Percentiles rank a stretch among this genome's conserved stretches.
phyloP scores from a whole-genome alignment of 2,888 invertebrate species.

The Mycogona germanica region DNA sequence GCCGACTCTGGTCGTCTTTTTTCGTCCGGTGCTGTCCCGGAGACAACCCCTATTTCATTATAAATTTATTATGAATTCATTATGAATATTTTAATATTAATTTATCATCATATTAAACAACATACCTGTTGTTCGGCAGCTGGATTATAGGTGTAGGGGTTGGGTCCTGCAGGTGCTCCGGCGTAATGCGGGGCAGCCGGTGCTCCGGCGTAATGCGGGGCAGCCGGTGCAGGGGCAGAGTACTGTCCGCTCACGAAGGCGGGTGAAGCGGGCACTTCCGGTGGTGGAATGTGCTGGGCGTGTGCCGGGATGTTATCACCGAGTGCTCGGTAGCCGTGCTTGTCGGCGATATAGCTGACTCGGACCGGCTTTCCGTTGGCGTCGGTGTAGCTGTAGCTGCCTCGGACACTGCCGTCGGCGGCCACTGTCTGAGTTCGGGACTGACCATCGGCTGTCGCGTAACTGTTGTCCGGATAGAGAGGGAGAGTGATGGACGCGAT shows the following conservation, averaged over 20 bases:
- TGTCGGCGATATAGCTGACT: slow-evolving; percentile 14
- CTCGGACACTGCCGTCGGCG: slow-evolving; percentile 14
- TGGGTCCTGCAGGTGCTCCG: background rate
- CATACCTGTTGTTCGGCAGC: slow-evolving; percentile 11
- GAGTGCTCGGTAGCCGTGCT: slow-evolving; percentile 8
- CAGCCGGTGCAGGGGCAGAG: background rate
- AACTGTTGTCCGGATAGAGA: no score
- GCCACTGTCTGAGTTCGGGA: slow-evolving; percentile 7
- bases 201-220: background rate
- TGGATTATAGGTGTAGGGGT: slow-evolving; percentile 7
- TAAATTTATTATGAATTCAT: no score
- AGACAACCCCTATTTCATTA: no score
- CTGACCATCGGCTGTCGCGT: slow-evolving; percentile 17
- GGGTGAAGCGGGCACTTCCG: no score
- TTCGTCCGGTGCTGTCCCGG: no score
- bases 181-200: background rate
- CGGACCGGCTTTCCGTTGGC: slow-evolving; percentile 10
- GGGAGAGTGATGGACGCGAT: no score
- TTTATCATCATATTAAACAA: no score
- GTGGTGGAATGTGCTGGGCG: background rate
- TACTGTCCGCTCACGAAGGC: background rate
- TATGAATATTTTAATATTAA: no score
- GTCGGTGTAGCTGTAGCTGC: slow-evolving; percentile 15
- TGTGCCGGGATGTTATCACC: slow-evolving; percentile 9
- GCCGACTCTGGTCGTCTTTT: no score